These are phyloP conservation scores for Octopus sinensis DNA, from an alignment of 1,140 invertebrate genomes.

Conservation along the genomic window DNA sequence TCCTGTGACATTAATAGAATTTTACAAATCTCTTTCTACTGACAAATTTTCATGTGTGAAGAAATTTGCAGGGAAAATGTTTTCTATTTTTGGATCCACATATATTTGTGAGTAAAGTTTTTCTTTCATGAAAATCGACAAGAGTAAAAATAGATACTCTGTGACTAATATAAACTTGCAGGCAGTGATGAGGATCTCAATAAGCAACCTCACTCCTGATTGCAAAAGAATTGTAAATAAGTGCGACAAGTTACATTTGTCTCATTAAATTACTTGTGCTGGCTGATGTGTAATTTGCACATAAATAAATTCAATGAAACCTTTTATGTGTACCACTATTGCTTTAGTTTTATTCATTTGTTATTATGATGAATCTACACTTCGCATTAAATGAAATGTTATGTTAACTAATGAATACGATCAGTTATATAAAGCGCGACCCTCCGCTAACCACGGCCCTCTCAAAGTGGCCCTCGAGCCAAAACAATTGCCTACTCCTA, in stretches of 20 bases:
- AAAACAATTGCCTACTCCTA: too few relatives aligned
- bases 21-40: neutral
- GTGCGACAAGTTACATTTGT: neutral
- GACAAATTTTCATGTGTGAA: neutral
- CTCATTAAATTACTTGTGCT: neutral
- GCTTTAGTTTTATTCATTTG: too few relatives aligned
- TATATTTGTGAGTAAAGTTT: neutral
- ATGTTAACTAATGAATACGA: neutral
- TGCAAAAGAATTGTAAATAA: neutral
- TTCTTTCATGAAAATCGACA: neutral
- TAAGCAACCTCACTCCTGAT: neutral
- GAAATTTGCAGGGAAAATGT: neutral
- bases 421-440: neutral
- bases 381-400: neutral
- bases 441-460: too few relatives aligned
- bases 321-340: neutral
- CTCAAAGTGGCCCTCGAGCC: too few relatives aligned
- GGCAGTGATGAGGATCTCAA: neutral
- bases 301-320: neutral
- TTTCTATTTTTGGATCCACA: neutral
- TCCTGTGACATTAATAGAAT: neutral
- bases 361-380: too few relatives aligned
- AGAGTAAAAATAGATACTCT: neutral
- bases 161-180: neutral
- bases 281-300: conserved; percentile 2